These are phyloP conservation scores for Nasua narica DNA, from an alignment of 2,797 vertebrate genomes.

Conservation along the genomic window DNA sequence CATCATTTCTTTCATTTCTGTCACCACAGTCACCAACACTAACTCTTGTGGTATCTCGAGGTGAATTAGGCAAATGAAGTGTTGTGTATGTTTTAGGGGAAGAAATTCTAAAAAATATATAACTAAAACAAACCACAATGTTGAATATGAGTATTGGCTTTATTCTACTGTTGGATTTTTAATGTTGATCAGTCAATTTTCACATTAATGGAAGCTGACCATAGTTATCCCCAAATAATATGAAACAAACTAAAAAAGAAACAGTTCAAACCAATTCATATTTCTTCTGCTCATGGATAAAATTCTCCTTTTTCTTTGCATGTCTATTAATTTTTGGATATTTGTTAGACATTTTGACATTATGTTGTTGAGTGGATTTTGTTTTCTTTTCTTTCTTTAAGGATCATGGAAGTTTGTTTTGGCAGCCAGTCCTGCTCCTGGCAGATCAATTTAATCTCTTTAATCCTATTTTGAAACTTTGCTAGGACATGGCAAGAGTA, in stretches of 20 bases:
- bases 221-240: slow-evolving; percentile 39
- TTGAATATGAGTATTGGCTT: neutral
- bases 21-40: neutral
- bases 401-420: neutral
- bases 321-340: neutral
- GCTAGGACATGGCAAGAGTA: neutral
- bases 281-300: neutral
- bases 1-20: neutral
- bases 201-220: neutral
- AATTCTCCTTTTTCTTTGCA: neutral
- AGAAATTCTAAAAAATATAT: neutral
- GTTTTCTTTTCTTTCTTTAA: neutral
- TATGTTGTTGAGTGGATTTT: neutral
- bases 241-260: neutral
- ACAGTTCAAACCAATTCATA: neutral
- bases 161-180: neutral
- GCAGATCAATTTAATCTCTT: neutral
- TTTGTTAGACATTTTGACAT: neutral
- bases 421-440: neutral
- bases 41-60: neutral
- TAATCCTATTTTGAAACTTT: neutral
- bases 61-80: neutral
- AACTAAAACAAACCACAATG: neutral
- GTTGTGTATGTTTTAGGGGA: neutral
- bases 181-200: neutral